These are phyloP conservation scores for Lymantria monacha DNA, from an alignment of 2,888 invertebrate species.

Conservation along the genomic window DNA sequence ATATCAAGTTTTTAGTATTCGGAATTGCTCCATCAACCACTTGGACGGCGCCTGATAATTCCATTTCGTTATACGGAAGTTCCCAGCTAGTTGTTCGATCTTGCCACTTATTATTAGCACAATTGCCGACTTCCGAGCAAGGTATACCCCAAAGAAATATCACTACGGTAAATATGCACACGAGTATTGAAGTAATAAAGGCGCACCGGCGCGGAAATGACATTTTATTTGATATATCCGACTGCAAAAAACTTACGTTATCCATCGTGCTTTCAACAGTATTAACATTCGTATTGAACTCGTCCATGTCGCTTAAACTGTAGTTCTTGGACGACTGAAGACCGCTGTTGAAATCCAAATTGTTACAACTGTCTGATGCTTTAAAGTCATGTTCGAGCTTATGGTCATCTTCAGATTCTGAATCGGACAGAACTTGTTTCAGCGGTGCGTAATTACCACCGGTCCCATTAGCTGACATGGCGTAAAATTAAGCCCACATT, in stretches of 20 bases:
- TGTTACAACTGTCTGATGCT: conserved; percentile 64
- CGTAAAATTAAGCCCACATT: conserved; percentile 19
- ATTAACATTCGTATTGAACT: conserved; percentile 70
- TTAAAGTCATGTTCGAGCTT: conserved; percentile 64
- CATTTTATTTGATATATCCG: conserved; percentile 82
- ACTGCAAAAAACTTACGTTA: conserved; percentile 74
- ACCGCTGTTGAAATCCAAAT: conserved; percentile 72
- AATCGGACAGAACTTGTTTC: conserved; percentile 89
- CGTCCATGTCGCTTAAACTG: conserved; percentile 74
- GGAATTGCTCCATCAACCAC: conserved; percentile 85
- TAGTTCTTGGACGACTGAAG: conserved; percentile 70
- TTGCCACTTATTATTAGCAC: conserved; percentile 77
- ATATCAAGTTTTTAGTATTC: conserved; percentile 86
- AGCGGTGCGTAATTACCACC: conserved; percentile 86
- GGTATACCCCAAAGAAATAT: conserved; percentile 90
- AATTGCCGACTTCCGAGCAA: conserved; percentile 86
- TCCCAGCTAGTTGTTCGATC: conserved; percentile 86
- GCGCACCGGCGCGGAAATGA: conserved; percentile 85
- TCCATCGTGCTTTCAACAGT: conserved; percentile 76
- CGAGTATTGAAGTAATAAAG: conserved; percentile 86
- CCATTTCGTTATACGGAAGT: conserved; percentile 85
- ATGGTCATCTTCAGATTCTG: conserved; percentile 88
- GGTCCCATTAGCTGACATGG: conserved; percentile 73
- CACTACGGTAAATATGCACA: conserved; percentile 87
- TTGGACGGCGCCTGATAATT: conserved; percentile 86